Evolutionary conservation across 2,888 invertebrate genomes (phyloP), one percentile per base, ranked within the genome.

Genomic region (Drosophila putrida): DNA sequence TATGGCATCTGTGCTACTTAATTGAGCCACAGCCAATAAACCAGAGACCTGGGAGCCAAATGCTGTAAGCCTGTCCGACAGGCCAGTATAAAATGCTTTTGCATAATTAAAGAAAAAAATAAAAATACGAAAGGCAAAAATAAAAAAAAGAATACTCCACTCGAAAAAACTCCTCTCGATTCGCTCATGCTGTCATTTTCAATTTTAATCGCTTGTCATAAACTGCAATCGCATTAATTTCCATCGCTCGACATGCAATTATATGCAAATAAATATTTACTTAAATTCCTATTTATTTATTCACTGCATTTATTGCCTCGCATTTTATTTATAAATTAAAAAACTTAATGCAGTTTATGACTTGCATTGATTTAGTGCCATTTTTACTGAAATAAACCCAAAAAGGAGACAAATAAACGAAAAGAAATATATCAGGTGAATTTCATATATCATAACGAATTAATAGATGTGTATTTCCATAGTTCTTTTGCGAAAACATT

Each of bases 191-290:
- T 71, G 57, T 73, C 58, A 70, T 68, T 78, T 75, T 77, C 47
- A 75, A 75, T 69, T 86, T 84, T 86, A 84, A 84, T 84, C 88
- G 83, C 73, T 86, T 88, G 83, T 88, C 83, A 84, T 84, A 84
- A 88, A 82, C 75, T 86, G 88, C 83, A 86, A 84, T 84, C 86
- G 88, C 75, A 84, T 84, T 86, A 74, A 84, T 88, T 86, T 72
- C 58, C 64, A 75, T 65, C 47, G 57, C 50, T 63, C 69, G 86
- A 80, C 83, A 86, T 60, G 71, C 80, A 84, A 88, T 84, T 84
- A 88, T 74, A 80, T 82, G 71, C 73, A 75, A 73, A 83, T 83
- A 83, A 88, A 88, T 82, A 88, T 86, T 83, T 83, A 85, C 85
- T 88, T 82, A 75, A 85, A 77, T 82, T 66, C 75, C 58, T 71